Evolutionary conservation across 2,888 invertebrate species (phyloP).

Genomic region (Carterocephalus palaemon): DNA sequence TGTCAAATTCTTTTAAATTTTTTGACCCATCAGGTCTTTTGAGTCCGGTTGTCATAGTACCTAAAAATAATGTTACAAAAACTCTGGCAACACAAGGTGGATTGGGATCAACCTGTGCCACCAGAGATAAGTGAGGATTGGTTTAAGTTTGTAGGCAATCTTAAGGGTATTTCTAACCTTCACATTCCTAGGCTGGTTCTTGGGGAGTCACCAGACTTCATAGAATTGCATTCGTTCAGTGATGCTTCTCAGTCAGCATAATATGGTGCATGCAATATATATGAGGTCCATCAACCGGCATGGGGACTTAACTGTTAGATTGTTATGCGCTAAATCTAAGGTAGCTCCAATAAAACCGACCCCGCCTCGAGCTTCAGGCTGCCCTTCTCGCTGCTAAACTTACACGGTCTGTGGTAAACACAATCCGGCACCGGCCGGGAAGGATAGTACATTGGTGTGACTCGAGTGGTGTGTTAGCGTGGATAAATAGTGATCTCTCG

Average conservation of each 20-base stretch:
- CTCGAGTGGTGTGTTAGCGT: constrained; percentile 25
- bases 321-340: constrained; percentile 35
- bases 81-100: constrained; percentile 4
- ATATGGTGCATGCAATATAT: constrained; percentile 38
- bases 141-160: constrained; percentile 2
- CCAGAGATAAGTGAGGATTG: neutral
- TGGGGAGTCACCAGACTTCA: constrained; percentile 23
- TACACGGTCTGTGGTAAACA: constrained; percentile 3
- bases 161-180: constrained; percentile 6
- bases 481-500: constrained; percentile 8
- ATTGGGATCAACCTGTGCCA: constrained; percentile 8
- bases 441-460: constrained; percentile 22
- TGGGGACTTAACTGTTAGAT: constrained; percentile 22
- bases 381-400: constrained; percentile 22
- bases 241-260: constrained; percentile 36
- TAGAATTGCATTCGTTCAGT: constrained; percentile 37
- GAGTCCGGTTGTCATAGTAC: neutral
- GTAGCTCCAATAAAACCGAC: constrained; percentile 23
- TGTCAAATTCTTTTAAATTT: constrained; percentile 2
- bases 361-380: constrained; percentile 30
- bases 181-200: constrained; percentile 32
- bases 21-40: constrained; percentile 7
- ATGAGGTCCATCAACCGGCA: constrained; percentile 24
- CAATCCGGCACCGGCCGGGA: neutral
- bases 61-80: constrained; percentile 7